Base-by-base conservation (phyloP, 1,140 invertebrate genomes). In the Cydia splendana region DNA sequence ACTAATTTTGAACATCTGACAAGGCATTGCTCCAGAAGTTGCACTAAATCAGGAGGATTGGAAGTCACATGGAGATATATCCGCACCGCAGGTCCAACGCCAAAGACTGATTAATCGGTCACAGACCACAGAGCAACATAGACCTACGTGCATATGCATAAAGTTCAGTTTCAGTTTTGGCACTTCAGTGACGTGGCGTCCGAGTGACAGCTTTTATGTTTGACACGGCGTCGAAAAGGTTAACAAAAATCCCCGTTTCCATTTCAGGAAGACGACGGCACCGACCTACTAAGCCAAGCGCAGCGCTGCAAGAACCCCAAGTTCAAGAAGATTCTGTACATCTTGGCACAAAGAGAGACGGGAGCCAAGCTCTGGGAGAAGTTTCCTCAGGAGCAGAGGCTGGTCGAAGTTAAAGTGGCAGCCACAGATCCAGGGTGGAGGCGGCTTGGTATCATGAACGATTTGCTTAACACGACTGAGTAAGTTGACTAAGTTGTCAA, bases 341-440 rank as follows among this genome's bases (percentile, higher is more conserved):
- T 96, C 18, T 80, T 96, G 57, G 87, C 94, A 34, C 81, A 92
- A 24, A 89, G 95, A 5, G 95, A 94, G 48, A 91, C 87, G 75
- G 89, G 94, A 30, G 93, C 94, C 0, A 93, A 94, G 75, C 82
- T 95, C 0, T 93, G 94, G 80, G 88, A 88, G 28, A 94, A 93
- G 82, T 96, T 93, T 85, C 94, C 94, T 0, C 88, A 94, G 4
- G 91, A 95, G 13, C 88, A 95, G 4, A 88, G 87, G 24, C 81
- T 95, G 12, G 85, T 96, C 34, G 95, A 95, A 71, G 88, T 96
- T 2, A 95, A 94, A 80, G 95, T 96, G 57, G 84, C 95, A 0
- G 95, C 95, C 0, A 96, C 96, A 0, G 95, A 96, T 76, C 91
- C 88, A 0, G 92, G 89, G 12, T 95, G 94, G 94, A 93, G 95